Evolutionary conservation across 2,113 vertebrate genomes (phyloP).

Genomic region (Rhynchopsitta pachyrhyncha): DNA sequence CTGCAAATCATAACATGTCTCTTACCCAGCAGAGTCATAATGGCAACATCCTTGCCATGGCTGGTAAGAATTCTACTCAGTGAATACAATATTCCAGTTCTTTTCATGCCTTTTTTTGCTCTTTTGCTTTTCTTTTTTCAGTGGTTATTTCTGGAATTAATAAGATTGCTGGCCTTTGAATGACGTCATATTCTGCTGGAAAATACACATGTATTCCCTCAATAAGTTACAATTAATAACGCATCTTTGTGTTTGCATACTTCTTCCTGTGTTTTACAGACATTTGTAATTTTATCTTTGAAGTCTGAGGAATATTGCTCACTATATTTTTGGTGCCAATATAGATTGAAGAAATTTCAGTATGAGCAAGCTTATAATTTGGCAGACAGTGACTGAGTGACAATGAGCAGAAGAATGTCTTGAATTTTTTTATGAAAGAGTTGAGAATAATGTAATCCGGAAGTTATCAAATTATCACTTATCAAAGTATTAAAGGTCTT

Average conservation of each 20-base stretch:
- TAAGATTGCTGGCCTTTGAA: not conserved
- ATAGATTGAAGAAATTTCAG: not conserved
- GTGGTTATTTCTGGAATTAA: not conserved
- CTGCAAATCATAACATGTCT: not conserved
- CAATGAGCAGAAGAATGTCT: not conserved
- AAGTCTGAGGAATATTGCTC: not conserved
- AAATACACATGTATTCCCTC: not conserved
- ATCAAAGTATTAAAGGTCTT: not conserved
- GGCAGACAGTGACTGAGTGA: not conserved
- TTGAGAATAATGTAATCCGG: not conserved
- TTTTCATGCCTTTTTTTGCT: not conserved
- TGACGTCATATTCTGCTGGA: not conserved
- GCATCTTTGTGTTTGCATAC: not conserved
- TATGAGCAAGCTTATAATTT: conserved; percentile 15
- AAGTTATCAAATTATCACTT: not conserved
- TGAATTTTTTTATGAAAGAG: not conserved
- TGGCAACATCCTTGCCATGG: not conserved
- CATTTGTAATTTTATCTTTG: conserved; percentile 5
- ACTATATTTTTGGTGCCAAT: not conserved
- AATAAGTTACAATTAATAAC: not conserved
- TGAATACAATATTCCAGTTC: not conserved
- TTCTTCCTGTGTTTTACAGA: not conserved
- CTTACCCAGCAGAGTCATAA: not conserved
- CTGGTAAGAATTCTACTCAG: not conserved
- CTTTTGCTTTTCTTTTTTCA: not conserved